Conservation (phyloP, 2,113 vertebrate genomes). For the Fukomys damarensis region DNA sequence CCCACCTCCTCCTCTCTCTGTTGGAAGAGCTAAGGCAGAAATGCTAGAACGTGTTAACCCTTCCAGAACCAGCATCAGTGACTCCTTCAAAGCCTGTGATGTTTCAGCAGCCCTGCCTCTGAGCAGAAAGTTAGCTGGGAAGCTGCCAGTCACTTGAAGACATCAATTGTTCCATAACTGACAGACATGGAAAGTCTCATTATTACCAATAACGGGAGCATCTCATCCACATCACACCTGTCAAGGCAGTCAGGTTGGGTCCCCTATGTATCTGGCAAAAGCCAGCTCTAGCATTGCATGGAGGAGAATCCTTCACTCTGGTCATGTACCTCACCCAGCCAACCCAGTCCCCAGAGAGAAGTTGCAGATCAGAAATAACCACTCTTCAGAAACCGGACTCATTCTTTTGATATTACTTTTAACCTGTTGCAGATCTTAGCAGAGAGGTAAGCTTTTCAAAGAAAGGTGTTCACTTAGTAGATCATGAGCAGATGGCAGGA, state of each 20-base stretch:
- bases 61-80: not conserved
- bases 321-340: not conserved
- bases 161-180: constrained; percentile 73
- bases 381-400: not conserved
- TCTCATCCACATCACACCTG: constrained; percentile 76
- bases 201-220: constrained; percentile 68
- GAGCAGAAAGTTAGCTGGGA: constrained; percentile 41
- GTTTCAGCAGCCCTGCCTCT: constrained; percentile 51
- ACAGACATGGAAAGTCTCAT: constrained; percentile 76
- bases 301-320: not conserved
- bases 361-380: not conserved
- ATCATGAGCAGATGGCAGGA: not conserved
- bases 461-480: not conserved
- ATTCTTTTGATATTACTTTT: not conserved
- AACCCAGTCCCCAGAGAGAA: not conserved
- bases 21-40: constrained; percentile 40
- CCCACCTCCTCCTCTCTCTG: constrained; percentile 55
- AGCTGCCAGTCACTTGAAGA: constrained; percentile 55
- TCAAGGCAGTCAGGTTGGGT: constrained; percentile 71
- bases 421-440: constrained; percentile 29
- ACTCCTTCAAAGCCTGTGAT: constrained; percentile 2
- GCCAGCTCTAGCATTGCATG: not conserved
- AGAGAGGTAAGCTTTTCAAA: not conserved
- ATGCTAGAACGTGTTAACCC: constrained; percentile 53
- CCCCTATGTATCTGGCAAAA: not conserved